Evolutionary conservation across 2,797 vertebrate genomes (phyloP).

Genomic region (Pangasius mekongensis): DNA sequence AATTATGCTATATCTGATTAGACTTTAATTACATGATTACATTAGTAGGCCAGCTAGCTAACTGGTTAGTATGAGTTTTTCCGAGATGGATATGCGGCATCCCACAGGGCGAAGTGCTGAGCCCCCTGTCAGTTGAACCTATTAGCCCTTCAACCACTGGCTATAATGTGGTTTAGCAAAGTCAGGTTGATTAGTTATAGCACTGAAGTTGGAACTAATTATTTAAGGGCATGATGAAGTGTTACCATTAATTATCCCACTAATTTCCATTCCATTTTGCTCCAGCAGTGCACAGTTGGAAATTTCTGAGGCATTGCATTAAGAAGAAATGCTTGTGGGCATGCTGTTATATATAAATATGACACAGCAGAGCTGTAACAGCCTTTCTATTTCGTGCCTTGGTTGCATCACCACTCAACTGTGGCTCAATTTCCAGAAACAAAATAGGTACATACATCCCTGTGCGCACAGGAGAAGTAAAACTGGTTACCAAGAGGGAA

Average conservation of each 20-base stretch:
- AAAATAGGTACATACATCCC: conserved; percentile 42
- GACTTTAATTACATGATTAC: conserved; percentile 22
- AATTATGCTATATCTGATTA: neutral
- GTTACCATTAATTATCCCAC: conserved; percentile 12
- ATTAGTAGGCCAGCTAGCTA: neutral
- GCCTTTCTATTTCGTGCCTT: conserved; percentile 23
- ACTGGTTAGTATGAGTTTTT: neutral
- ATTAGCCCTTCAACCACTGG: conserved; percentile 10
- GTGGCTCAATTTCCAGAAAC: conserved; percentile 36
- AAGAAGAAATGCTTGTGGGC: conserved; percentile 11
- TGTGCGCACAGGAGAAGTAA: conserved; percentile 9
- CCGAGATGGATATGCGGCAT: neutral
- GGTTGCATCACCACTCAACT: conserved; percentile 21
- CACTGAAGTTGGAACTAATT: conserved; percentile 8
- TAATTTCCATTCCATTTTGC: conserved; percentile 24
- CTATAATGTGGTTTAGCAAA: conserved; percentile 11
- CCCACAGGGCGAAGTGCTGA: neutral
- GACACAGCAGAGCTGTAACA: neutral
- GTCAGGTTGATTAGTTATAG: conserved; percentile 21
- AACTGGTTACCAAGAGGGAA: neutral
- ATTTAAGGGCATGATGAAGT: conserved; percentile 12
- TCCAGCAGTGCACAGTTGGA: conserved; percentile 17
- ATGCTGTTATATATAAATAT: conserved; percentile 28
- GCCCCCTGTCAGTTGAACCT: conserved; percentile 13
- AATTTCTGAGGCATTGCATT: conserved; percentile 8